Evolutionary conservation across 1,140 invertebrate species (phyloP), one percentile per base, ranked within the genome.

Genomic region (Lineus longissimus): DNA sequence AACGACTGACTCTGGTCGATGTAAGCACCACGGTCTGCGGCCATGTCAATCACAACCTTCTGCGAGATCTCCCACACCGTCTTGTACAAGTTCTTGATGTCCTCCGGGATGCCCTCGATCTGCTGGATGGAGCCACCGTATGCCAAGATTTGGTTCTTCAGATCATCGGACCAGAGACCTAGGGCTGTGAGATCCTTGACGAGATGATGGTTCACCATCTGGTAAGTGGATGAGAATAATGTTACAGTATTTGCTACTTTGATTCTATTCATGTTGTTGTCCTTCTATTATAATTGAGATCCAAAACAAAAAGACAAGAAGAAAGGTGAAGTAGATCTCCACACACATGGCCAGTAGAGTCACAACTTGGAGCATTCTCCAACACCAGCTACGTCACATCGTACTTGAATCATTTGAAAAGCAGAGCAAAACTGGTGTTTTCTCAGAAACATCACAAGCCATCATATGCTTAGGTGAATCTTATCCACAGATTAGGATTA

Each of bases 21-120:
- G 76, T 93, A 99, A 6, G 96, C 94, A 6, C 93, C 95, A 69
- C 97, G 86, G 82, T 99, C 97, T 1, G 94, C 95, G 27, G 97
- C 94, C 97, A 99, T 98, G 80, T 98, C 88, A 33, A 99, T 88
- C 1, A 98, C 88, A 2, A 86, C 87, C 78, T 95, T 97, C 63
- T 99, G 95, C 0, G 93, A 89, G 59, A 99, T 94, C 83, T 99
- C 97, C 97, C 97, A 99, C 0, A 98, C 95, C 2, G 97, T 99
- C 83, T 97, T 97, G 78, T 99, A 99, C 4, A 99, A 84, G 9
- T 87, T 86, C 77, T 96, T 94, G 15, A 99, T 83, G 63, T 97
- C 87, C 65, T 90, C 85, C 0, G 97, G 95, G 75, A 99, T 96
- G 43, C 82, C 83, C 22, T 88, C 87, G 70, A 99, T 94, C 67